Conservation (phyloP, 2,113 vertebrate species). For the Phodopus roborovskii region DNA sequence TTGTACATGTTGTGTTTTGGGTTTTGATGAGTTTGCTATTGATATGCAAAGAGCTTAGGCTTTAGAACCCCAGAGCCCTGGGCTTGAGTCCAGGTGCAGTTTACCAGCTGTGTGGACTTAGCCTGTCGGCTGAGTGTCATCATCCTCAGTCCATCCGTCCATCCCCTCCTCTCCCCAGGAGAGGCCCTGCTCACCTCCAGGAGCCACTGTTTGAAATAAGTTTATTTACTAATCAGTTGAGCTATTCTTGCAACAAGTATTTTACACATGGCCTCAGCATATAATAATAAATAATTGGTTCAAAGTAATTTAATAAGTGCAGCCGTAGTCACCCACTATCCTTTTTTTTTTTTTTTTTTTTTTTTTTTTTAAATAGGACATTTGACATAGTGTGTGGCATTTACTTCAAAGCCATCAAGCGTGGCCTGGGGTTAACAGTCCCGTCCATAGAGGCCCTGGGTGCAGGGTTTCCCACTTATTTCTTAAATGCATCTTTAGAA, state of each 20-base stretch:
- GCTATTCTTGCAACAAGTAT: constrained; percentile 32
- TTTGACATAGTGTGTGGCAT: constrained; percentile 14
- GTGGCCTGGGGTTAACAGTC: not conserved
- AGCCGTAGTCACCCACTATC: constrained; percentile 27
- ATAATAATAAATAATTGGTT: not conserved
- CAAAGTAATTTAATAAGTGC: constrained; percentile 35
- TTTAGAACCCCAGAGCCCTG: not conserved
- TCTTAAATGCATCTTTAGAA: constrained; percentile 36
- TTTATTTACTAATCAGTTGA: constrained; percentile 32
- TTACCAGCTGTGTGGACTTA: not conserved
- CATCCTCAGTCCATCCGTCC: no score
- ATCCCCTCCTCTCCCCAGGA: no score
- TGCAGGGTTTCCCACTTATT: not conserved
- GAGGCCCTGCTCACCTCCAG: constrained; percentile 2
- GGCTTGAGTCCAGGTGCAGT: constrained; percentile 3
- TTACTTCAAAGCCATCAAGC: constrained; percentile 38
- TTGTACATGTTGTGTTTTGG: constrained; percentile 29
- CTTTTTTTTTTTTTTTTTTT: no score
- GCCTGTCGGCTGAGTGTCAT: not conserved
- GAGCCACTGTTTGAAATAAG: not conserved
- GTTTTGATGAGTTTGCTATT: constrained; percentile 54
- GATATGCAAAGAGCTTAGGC: not conserved
- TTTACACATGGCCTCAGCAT: not conserved
- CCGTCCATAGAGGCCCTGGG: not conserved
- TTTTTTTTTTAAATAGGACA: constrained; percentile 14